Evolutionary conservation across 2,888 invertebrate species (phyloP).

Genomic region (Dione vanillae): DNA sequence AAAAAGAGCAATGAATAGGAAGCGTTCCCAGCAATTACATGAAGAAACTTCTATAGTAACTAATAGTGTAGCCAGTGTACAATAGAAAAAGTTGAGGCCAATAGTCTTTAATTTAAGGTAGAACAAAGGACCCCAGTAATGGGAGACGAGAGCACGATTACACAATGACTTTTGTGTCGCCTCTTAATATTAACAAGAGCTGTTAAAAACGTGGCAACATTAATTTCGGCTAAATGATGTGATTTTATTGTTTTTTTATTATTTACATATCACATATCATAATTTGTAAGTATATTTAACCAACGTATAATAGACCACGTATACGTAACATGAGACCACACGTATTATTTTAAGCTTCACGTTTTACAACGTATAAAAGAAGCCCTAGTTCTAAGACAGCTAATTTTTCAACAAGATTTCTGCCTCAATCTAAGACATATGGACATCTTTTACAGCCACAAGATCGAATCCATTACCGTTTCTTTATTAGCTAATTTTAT

Average conservation of each 20-base stretch:
- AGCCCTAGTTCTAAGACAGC: too few relatives aligned
- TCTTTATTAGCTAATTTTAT: too few relatives aligned
- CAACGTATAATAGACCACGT: too few relatives aligned
- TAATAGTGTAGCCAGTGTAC: slow-evolving; percentile 55
- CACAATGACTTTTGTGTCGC: slow-evolving; percentile 61
- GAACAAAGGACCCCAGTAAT: slow-evolving; percentile 75
- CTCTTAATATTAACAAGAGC: slow-evolving; percentile 56
- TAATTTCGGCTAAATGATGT: neutral
- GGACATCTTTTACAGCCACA: too few relatives aligned
- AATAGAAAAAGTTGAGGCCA: slow-evolving; percentile 70
- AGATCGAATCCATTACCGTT: too few relatives aligned
- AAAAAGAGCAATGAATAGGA: slow-evolving; percentile 44
- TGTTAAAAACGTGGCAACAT: slow-evolving; percentile 36
- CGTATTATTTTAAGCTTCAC: too few relatives aligned
- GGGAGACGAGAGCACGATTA: slow-evolving; percentile 69
- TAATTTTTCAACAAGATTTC: too few relatives aligned
- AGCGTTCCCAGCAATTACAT: slow-evolving; percentile 44
- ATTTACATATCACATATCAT: neutral
- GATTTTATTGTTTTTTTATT: neutral
- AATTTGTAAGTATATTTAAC: too few relatives aligned
- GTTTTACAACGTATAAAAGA: too few relatives aligned
- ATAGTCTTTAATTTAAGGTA: slow-evolving; percentile 76
- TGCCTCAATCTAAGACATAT: too few relatives aligned
- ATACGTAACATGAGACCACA: too few relatives aligned
- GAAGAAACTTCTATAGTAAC: slow-evolving; percentile 55